Percentiles rank a stretch among this genome's conserved stretches.
phyloP scores from a whole-genome alignment of 2,113 vertebrate genomes.

The Tachysurus vachellii region DNA sequence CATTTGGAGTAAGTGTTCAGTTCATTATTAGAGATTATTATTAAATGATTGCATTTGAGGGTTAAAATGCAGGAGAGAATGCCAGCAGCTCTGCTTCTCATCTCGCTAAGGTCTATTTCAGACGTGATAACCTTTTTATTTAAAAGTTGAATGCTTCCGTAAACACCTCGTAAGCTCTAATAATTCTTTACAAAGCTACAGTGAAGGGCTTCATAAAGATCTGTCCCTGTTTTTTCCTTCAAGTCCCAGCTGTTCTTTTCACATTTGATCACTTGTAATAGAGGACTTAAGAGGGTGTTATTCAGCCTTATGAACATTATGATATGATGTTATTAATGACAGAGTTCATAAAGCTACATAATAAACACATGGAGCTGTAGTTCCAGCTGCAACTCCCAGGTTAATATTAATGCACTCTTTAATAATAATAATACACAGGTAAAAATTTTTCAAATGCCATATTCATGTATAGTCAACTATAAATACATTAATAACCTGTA shows the following conservation, averaged over 20 bases:
- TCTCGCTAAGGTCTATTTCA: background rate
- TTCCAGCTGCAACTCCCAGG: background rate
- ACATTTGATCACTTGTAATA: too few species aligned
- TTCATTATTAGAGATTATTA: constrained; percentile 43
- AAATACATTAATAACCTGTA: background rate
- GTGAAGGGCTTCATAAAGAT: background rate
- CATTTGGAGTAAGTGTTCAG: constrained; percentile 12
- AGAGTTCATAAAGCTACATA: too few species aligned
- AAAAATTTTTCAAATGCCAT: background rate
- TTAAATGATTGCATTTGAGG: constrained; percentile 46
- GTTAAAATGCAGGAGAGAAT: background rate
- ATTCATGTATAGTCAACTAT: background rate
- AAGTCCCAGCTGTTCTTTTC: too few species aligned
- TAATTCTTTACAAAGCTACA: background rate
- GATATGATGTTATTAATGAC: too few species aligned
- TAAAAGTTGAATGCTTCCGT: background rate
- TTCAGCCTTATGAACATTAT: too few species aligned
- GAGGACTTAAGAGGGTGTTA: too few species aligned
- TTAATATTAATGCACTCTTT: background rate
- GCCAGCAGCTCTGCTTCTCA: constrained; percentile 12
- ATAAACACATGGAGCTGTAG: background rate
- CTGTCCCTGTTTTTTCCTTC: too few species aligned
- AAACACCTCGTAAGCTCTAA: background rate
- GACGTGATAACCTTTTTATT: background rate
- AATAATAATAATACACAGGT: background rate